Conservation (phyloP, 2,113 vertebrate species). For the Plotosus lineatus region DNA sequence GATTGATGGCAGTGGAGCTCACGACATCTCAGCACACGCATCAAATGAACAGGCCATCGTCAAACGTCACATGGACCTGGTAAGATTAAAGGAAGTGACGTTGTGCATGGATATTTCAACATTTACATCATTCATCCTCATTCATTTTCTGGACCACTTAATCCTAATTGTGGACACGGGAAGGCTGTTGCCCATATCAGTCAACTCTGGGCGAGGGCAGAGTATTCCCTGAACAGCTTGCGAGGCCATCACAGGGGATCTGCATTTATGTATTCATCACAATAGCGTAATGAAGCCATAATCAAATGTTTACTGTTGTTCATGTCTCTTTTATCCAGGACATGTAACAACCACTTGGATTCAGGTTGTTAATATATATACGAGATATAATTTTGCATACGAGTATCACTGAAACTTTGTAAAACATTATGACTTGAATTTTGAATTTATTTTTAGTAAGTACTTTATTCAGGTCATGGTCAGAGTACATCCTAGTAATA, state of each 20-base stretch:
- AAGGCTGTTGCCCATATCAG: no score
- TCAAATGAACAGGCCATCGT: slow-evolving; percentile 61
- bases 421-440: no score
- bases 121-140: no score
- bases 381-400: not conserved
- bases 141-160: no score
- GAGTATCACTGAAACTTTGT: not conserved
- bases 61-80: slow-evolving; percentile 71
- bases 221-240: no score
- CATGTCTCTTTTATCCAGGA: not conserved
- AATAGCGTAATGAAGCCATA: slow-evolving; percentile 16
- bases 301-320: slow-evolving; percentile 10
- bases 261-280: slow-evolving; percentile 33
- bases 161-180: no score
- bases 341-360: not conserved
- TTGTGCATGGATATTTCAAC: slow-evolving; percentile 14
- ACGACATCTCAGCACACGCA: slow-evolving; percentile 70
- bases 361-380: not conserved
- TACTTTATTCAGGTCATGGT: not conserved
- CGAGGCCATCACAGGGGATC: no score
- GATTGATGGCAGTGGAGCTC: slow-evolving; percentile 67
- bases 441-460: not conserved
- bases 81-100: slow-evolving; percentile 34
- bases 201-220: no score
- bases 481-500: no score